Evolutionary conservation across 1,140 invertebrate genomes (phyloP), one percentile per base, ranked within the genome.

Genomic region (Panagrolaimus sp.): DNA sequence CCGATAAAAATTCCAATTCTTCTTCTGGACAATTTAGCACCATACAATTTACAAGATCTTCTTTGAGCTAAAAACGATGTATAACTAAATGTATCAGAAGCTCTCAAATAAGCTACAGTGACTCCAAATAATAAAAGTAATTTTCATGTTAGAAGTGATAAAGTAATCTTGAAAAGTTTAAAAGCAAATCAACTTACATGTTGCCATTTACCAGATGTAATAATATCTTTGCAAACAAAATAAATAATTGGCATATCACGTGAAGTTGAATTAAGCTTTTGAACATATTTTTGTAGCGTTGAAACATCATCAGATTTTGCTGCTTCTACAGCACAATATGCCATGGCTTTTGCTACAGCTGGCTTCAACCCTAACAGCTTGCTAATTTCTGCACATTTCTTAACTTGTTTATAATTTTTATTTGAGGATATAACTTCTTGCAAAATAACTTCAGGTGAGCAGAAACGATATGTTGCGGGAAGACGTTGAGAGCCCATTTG

Each of bases 11-110:
- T 57, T 20, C 27, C 9, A 57, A 11, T 16, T 57, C 51, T 25
- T 57, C 51, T 27, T 57, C 51, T 1, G 51, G 51, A 23, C 51
- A 57, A 57, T 57, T 57, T 16, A 57, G 51, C 51, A 57, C 51
- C 51, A 57, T 57, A 57, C 51, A 57, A 11, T 20, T 27, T 11
- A 57, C 27, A n/a, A 57, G 16, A 27, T 57, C 51, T 57, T 57
- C 51, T 27, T 57, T 57, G n/a, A 57, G 51, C 16, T 57, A 20
- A 27, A 38, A 38, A 38, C 31, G 2, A 4, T 38, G 31, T 38
- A 38, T n/a, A n/a, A n/a, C n/a, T n/a, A n/a, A n/a, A n/a, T n/a
- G n/a, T n/a, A n/a, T n/a, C n/a, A n/a, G n/a, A n/a, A n/a, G n/a
- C n/a, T n/a, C n/a, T n/a, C n/a, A n/a, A n/a, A n/a, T n/a, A n/a